phyloP scores from a whole-genome alignment of 2,797 vertebrate species.

The Eulemur rubriventer region DNA sequence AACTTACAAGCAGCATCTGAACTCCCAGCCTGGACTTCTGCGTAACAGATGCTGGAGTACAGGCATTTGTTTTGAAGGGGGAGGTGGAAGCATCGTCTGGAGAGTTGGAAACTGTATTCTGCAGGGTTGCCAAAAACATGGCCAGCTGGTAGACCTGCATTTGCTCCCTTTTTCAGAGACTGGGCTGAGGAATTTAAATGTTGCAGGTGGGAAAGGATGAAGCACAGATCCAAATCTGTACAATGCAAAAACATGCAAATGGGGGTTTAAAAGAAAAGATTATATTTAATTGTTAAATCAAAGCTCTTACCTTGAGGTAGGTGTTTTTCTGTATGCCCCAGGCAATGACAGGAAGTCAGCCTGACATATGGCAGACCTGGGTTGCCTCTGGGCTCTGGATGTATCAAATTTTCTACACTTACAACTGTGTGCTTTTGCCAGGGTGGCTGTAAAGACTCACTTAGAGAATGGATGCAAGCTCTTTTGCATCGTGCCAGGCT shows the following conservation, averaged over 20 bases:
- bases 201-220: constrained; percentile 68
- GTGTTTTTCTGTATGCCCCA: neutral
- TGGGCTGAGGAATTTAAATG: neutral
- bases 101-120: neutral
- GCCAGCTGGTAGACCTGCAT: neutral
- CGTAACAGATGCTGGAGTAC: neutral
- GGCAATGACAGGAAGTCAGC: neutral
- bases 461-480: neutral
- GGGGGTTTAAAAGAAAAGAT: constrained; percentile 48
- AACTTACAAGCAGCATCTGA: neutral
- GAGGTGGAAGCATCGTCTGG: neutral
- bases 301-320: constrained; percentile 8
- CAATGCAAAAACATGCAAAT: constrained; percentile 72
- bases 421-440: neutral
- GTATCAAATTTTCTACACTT: neutral
- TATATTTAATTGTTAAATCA: constrained; percentile 46
- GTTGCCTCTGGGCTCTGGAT: neutral
- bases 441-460: neutral
- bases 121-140: neutral
- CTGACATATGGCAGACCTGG: neutral
- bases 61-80: neutral
- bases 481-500: neutral
- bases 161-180: neutral
- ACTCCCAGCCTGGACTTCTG: neutral
- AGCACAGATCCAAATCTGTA: constrained; percentile 57